These are phyloP conservation scores for Origma solitaria DNA, from an alignment of 2,113 vertebrate genomes.

Conservation along the genomic window DNA sequence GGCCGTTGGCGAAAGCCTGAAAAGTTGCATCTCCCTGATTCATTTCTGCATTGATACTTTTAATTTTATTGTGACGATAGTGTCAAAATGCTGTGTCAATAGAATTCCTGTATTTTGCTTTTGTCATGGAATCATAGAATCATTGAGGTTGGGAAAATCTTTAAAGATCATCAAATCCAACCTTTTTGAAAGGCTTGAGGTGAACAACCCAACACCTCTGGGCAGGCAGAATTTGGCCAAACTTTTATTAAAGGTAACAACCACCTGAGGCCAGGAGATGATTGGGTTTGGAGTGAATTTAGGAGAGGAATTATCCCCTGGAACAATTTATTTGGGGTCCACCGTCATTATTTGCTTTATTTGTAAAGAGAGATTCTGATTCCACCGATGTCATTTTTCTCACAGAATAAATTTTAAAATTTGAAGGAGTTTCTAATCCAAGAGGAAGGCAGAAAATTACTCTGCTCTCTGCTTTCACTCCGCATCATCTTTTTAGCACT, in stretches of 20 bases:
- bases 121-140: neutral
- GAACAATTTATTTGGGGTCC: neutral
- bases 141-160: neutral
- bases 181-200: neutral
- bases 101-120: neutral
- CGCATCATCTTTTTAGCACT: neutral
- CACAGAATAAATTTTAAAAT: neutral
- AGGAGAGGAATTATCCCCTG: neutral
- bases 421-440: neutral
- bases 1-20: neutral
- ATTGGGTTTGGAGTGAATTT: neutral
- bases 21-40: neutral
- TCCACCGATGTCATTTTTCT: neutral
- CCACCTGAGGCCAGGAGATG: neutral
- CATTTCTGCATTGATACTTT: neutral
- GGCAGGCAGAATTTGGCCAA: neutral
- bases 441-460: neutral
- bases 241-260: neutral
- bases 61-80: too few relatives aligned
- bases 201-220: neutral
- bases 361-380: neutral
- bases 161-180: neutral
- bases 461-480: neutral
- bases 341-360: neutral
- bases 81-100: neutral